These are phyloP conservation scores for Junco hyemalis DNA, from an alignment of 2,113 vertebrate species.

Conservation along the genomic window DNA sequence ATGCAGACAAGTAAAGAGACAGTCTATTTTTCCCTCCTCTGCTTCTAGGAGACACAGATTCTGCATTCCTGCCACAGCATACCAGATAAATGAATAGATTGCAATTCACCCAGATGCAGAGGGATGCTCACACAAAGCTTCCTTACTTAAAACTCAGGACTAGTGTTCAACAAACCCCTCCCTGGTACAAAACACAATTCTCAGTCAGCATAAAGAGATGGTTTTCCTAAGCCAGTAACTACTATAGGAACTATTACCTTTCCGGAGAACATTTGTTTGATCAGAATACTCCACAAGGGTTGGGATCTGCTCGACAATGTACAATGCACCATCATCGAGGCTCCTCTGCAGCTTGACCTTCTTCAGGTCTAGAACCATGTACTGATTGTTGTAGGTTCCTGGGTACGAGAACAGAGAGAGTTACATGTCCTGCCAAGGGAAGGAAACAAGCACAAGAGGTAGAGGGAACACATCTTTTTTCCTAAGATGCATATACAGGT, in stretches of 20 bases:
- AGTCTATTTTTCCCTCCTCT: background rate
- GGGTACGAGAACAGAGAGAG: background rate
- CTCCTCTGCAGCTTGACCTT: constrained; percentile 77
- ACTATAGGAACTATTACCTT: constrained; percentile 71
- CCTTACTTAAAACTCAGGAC: background rate
- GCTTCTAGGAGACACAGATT: background rate
- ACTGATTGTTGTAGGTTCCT: constrained; percentile 95
- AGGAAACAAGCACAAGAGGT: background rate
- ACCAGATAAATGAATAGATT: background rate
- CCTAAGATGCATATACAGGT: background rate
- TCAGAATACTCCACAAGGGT: constrained; percentile 87
- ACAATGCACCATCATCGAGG: constrained; percentile 80
- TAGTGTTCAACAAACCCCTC: background rate
- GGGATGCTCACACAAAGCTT: background rate
- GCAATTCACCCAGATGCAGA: fast-evolving
- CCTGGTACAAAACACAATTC: background rate
- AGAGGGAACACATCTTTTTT: background rate
- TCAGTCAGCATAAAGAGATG: background rate
- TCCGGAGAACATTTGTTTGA: constrained; percentile 84
- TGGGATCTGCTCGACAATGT: constrained; percentile 90
- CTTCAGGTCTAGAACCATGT: constrained; percentile 90
- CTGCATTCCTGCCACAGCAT: background rate
- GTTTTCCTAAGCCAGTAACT: background rate
- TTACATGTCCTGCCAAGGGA: background rate
- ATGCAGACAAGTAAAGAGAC: background rate